phyloP scores from a whole-genome alignment of 64 coral and sea anemone species.

The Dendronephthya gigantea region DNA sequence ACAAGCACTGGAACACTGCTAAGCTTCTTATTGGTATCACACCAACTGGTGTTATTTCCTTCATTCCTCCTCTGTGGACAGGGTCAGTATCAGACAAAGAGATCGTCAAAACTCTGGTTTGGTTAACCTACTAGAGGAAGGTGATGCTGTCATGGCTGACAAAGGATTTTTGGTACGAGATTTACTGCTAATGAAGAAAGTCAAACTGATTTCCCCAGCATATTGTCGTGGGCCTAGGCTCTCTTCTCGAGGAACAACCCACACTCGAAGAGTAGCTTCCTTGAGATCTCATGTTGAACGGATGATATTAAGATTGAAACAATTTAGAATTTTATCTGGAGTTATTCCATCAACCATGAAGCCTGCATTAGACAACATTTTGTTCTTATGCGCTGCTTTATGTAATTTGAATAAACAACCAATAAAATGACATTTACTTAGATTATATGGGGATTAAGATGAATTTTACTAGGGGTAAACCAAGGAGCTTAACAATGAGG shows the following conservation, averaged over 20 bases:
- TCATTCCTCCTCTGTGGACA: slow-evolving; percentile 56
- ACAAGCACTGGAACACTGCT: slow-evolving; percentile 45
- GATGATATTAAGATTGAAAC: slow-evolving; percentile 49
- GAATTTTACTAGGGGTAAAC: neutral
- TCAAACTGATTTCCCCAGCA: neutral
- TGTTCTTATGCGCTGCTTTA: slow-evolving; percentile 33
- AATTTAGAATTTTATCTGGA: slow-evolving; percentile 48
- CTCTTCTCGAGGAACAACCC: neutral
- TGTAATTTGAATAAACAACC: slow-evolving; percentile 25
- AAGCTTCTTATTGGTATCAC: slow-evolving; percentile 57
- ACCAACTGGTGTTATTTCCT: slow-evolving; percentile 57
- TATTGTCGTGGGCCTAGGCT: neutral
- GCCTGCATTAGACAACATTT: slow-evolving; percentile 54
- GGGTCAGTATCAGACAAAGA: slow-evolving; percentile 47
- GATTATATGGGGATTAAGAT: too few relatives aligned
- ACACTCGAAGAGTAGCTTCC: slow-evolving; percentile 19
- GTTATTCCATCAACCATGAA: slow-evolving; percentile 45
- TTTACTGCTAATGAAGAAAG: neutral
- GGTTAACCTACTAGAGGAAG: slow-evolving; percentile 40
- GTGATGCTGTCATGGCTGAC: slow-evolving; percentile 61
- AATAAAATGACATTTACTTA: slow-evolving; percentile 14
- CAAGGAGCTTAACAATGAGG: neutral
- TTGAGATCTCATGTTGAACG: slow-evolving; percentile 56
- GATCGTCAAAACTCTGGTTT: slow-evolving; percentile 37
- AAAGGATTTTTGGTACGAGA: slow-evolving; percentile 51